Conservation (phyloP, 1,140 invertebrate genomes). For the Riptortus pedestris region DNA sequence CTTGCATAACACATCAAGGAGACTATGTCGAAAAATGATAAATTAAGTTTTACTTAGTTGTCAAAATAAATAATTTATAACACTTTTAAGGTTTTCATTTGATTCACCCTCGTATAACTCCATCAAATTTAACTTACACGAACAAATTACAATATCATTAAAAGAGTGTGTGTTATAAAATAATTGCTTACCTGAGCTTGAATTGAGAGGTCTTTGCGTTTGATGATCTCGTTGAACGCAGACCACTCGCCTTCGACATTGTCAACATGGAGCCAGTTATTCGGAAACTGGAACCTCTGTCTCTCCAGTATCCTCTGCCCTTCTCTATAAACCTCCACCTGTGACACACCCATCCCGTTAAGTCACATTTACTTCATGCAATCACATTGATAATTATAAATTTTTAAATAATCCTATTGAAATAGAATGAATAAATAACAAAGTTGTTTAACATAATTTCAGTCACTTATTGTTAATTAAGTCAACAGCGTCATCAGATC, state of each 20-base stretch:
- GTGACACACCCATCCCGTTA: too few relatives aligned
- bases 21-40: too few relatives aligned
- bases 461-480: too few relatives aligned
- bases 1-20: too few relatives aligned
- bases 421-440: not conserved
- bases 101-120: too few relatives aligned
- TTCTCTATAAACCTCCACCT: slow-evolving; percentile 73
- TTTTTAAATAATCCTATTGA: not conserved
- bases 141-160: too few relatives aligned
- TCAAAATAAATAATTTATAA: too few relatives aligned
- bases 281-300: slow-evolving; percentile 95
- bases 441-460: slow-evolving; percentile 7
- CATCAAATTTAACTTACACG: too few relatives aligned
- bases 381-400: not conserved
- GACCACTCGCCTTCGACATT: slow-evolving; percentile 99
- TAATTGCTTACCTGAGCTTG: slow-evolving; percentile 90
- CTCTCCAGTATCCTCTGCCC: slow-evolving; percentile 95
- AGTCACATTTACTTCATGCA: not conserved
- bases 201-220: slow-evolving; percentile 93
- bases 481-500: too few relatives aligned
- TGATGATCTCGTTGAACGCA: slow-evolving; percentile 97
- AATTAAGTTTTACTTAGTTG: too few relatives aligned
- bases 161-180: too few relatives aligned
- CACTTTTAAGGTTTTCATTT: too few relatives aligned
- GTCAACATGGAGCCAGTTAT: slow-evolving; percentile 94